phyloP scores from a whole-genome alignment of 2,797 vertebrate species.

The Echeneis naucrates region DNA sequence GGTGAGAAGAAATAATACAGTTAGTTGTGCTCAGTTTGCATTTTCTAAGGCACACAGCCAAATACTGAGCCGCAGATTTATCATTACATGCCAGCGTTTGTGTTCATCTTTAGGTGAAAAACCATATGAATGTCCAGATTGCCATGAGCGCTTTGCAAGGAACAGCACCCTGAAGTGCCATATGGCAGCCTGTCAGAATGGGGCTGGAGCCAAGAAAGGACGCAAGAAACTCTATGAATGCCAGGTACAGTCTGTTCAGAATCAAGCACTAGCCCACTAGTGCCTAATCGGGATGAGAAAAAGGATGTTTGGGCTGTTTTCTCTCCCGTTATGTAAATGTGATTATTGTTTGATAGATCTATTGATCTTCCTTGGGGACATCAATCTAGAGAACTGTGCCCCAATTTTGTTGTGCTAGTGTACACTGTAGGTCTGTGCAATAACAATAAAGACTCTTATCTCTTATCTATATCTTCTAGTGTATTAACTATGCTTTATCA shows the following conservation, averaged over 20 bases:
- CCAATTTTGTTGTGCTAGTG: too few species aligned
- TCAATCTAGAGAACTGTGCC: too few species aligned
- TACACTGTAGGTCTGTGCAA: too few species aligned
- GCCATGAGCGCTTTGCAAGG: conserved; percentile 95
- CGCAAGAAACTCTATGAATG: conserved; percentile 98
- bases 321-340: not conserved
- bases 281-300: not conserved
- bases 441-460: too few species aligned
- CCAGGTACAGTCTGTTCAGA: conserved; percentile 86
- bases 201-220: conserved; percentile 96
- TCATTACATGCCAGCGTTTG: conserved; percentile 14
- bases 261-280: not conserved
- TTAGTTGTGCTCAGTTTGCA: not conserved
- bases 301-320: not conserved
- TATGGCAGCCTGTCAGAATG: conserved; percentile 96
- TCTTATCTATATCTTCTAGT: not conserved
- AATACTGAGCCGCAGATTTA: not conserved
- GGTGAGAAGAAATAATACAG: conserved; percentile 81
- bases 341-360: not conserved
- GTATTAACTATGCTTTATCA: not conserved
- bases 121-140: conserved; percentile 97
- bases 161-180: conserved; percentile 99
- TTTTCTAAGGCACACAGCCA: not conserved
- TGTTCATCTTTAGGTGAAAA: conserved; percentile 91
- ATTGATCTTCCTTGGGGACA: not conserved